Base-by-base conservation (phyloP, 2,113 vertebrate species). In the Scolopax mira region DNA sequence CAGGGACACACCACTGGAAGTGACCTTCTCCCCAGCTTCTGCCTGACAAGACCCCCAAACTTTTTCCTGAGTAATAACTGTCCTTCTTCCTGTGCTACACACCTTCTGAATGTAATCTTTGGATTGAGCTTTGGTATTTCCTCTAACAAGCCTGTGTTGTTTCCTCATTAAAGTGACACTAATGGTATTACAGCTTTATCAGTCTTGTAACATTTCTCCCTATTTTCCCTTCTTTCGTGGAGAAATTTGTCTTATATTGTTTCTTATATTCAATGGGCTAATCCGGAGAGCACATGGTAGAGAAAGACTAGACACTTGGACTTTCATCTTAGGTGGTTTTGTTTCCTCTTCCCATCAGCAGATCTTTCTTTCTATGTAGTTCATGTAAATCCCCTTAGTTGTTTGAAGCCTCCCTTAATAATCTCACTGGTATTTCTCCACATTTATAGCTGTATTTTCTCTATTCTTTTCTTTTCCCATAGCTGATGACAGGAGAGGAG, bases 351-450 rank as follows among this genome's bases (percentile, higher is more conserved):
- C 61, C 77, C 72, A 81, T 78, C 79, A 88, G 57, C 62, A 65
- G 42, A 74, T 88, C 55, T 79, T 71, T 74, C 80, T 86, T 73
- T 22, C 58, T 71, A 9, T 93, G 82, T 86, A 83, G 74, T 82
- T 93, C 75, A 35, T 82, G 42, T 93, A 96, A 96, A 83, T 91
- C 85, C 75, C 82, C 54, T 55, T 83, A 90, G 85, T 52, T 81
- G 61, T 88, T 83, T 80, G 82, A 95, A 96, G 69, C 90, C 72
- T 96, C 85, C 4, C 3, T 10, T 91, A 88, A 89, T 88, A 85
- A 83, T 75, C 94, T 96, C 79, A 27, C 60, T 97, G 90, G 79
- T 93, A 86, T 92, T 94, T 91, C 88, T 93, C 77, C 77, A 83
- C 72, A 61, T 22, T 96, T 91, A 48, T 4, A 88, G 57, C 69